Evolutionary conservation across 2,113 vertebrate species (phyloP).

Genomic region (Brachypodius melanocephalos): DNA sequence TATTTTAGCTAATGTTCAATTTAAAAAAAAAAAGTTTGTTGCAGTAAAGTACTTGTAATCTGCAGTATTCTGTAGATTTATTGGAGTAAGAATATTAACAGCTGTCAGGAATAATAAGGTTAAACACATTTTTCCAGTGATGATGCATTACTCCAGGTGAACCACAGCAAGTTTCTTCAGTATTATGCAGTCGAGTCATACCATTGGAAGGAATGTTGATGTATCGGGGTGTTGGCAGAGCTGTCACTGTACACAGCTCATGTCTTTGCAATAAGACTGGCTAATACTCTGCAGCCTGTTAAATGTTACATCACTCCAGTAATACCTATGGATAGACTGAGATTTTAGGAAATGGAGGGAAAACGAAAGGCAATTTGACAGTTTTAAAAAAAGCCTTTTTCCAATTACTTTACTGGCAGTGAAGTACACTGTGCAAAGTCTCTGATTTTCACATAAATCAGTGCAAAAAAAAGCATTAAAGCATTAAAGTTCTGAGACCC

Average conservation of each 20-base stretch:
- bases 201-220: background rate
- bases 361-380: background rate
- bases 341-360: background rate
- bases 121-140: background rate
- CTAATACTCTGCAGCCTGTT: background rate
- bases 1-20: slow-evolving; percentile 23
- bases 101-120: slow-evolving; percentile 40
- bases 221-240: background rate
- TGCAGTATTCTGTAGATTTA: background rate
- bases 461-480: too few relatives aligned
- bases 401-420: background rate
- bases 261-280: background rate
- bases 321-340: background rate
- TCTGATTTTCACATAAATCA: background rate
- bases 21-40: background rate
- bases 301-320: background rate
- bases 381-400: background rate
- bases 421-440: slow-evolving; percentile 3
- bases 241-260: accelerated
- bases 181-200: background rate
- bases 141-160: background rate
- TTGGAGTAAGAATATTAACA: slow-evolving; percentile 31
- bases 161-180: background rate
- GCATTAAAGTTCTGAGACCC: background rate
- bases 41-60: background rate